Evolutionary conservation across 1,140 invertebrate genomes (phyloP).

Genomic region (Hycleus cichorii): DNA sequence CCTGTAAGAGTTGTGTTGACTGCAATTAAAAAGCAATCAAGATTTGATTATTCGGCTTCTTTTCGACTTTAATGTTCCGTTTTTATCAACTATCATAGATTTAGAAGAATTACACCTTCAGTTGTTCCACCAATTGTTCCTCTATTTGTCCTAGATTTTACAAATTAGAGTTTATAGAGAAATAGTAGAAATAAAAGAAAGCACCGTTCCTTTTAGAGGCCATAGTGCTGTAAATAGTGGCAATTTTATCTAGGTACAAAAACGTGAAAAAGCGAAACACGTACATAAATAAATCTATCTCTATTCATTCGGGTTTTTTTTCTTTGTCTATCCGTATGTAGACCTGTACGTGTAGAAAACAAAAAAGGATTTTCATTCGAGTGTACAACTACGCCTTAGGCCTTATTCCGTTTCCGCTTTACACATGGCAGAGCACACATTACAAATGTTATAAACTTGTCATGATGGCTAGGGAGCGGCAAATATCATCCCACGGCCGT

Average conservation of each 20-base stretch:
- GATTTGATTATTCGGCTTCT: background rate
- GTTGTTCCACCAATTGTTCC: background rate
- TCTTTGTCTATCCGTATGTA: background rate
- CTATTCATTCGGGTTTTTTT: too few species aligned
- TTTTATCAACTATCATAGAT: background rate
- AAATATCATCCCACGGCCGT: conserved; percentile 21
- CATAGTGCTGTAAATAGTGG: background rate
- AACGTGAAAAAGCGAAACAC: background rate
- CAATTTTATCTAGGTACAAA: conserved; percentile 29
- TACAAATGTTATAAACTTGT: conserved; percentile 31
- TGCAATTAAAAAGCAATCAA: conserved; percentile 16
- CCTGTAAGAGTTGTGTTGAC: too few species aligned
- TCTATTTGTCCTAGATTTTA: background rate
- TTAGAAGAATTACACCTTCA: background rate
- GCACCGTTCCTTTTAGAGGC: conserved; percentile 5
- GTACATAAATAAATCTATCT: background rate
- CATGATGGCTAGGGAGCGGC: conserved; percentile 22
- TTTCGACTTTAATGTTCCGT: background rate
- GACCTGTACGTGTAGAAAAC: conserved; percentile 7
- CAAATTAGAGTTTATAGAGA: background rate
- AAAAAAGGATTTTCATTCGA: conserved; percentile 30
- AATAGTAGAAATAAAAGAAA: background rate
- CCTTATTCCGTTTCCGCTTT: conserved; percentile 39
- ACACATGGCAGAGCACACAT: conserved; percentile 39
- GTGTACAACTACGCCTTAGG: conserved; percentile 28